Percentiles rank a stretch among this genome's conserved stretches.
These are phyloP conservation scores for Podiceps cristatus DNA, from an alignment of 2,113 vertebrate genomes.

Conservation along the genomic window DNA sequence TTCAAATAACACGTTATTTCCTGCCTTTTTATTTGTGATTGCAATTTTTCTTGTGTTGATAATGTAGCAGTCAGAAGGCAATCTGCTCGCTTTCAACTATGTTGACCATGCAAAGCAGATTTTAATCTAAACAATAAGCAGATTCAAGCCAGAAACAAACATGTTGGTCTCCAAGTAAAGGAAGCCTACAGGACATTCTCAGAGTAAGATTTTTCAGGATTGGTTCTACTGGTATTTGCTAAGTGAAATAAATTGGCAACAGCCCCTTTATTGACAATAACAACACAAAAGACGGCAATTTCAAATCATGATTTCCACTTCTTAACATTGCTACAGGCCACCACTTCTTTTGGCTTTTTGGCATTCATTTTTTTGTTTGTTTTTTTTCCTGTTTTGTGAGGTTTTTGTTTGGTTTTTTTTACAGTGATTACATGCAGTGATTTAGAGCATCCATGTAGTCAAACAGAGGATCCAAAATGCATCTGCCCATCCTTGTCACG, in stretches of 20 bases:
- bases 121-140: slow-evolving; percentile 37
- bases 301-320: neutral
- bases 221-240: neutral
- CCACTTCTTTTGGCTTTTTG: neutral
- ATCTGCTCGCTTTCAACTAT: slow-evolving; percentile 9
- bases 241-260: neutral
- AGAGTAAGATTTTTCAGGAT: neutral
- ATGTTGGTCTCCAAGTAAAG: neutral
- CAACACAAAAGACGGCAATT: neutral
- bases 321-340: neutral
- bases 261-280: neutral
- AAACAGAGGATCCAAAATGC: neutral
- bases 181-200: neutral
- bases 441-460: neutral
- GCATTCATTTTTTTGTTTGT: neutral
- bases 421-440: neutral
- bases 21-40: slow-evolving; percentile 42
- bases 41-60: neutral
- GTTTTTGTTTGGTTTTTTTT: neutral
- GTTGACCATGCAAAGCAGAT: slow-evolving; percentile 20
- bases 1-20: slow-evolving; percentile 30
- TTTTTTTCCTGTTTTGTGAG: too few relatives aligned
- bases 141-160: slow-evolving; percentile 36
- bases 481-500: neutral
- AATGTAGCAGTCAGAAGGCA: neutral